These are phyloP conservation scores for Synergus umbraculus DNA, from an alignment of 2,888 invertebrate genomes.

Conservation along the genomic window DNA sequence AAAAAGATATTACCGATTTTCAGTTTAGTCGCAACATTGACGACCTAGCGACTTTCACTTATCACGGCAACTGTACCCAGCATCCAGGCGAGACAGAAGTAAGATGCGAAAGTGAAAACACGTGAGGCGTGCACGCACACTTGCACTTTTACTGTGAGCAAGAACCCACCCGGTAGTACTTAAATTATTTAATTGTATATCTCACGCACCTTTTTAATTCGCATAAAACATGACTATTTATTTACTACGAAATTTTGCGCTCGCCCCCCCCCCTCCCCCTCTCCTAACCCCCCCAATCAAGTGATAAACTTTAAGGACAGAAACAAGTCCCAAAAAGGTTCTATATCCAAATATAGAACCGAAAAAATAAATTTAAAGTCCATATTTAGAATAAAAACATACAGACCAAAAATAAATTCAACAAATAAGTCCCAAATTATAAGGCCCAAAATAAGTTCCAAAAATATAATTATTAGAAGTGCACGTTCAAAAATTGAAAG, in stretches of 20 bases:
- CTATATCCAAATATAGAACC: no score
- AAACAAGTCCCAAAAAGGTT: no score
- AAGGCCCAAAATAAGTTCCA: no score
- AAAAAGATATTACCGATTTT: constrained; percentile 49
- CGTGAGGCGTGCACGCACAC: constrained; percentile 20
- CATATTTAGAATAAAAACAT: no score
- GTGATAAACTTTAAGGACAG: no score
- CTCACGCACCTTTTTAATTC: neutral
- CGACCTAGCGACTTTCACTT: constrained; percentile 53
- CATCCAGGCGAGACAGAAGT: constrained; percentile 44
- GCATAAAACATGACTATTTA: neutral
- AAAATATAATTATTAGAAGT: no score
- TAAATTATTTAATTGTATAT: neutral
- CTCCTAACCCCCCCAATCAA: no score
- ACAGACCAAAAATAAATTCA: no score
- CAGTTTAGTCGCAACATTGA: constrained; percentile 47
- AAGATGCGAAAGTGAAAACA: constrained; percentile 68
- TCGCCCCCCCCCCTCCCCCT: no score
- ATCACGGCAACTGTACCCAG: constrained; percentile 43
- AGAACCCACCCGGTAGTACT: neutral
- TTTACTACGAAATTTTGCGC: neutral
- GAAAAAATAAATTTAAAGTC: no score
- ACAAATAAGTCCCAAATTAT: no score
- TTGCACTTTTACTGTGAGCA: constrained; percentile 30
- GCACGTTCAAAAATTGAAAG: no score